phyloP scores from a whole-genome alignment of 2,888 invertebrate genomes.

The Andrena minutula region DNA sequence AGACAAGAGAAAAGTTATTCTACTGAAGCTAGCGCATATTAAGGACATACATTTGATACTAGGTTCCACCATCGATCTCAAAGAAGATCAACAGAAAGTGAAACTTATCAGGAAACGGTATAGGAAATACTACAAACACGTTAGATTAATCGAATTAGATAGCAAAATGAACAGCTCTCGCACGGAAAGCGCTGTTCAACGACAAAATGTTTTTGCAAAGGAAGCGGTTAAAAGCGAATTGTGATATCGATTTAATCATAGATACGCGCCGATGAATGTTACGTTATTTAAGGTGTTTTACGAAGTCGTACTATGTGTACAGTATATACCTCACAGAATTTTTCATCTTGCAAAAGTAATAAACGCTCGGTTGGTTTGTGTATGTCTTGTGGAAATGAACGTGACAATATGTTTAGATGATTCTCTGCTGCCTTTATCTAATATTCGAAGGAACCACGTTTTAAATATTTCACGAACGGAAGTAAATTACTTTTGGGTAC shows the following conservation, averaged over 20 bases:
- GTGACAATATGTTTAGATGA: slow-evolving; percentile 9
- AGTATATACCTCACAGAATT: slow-evolving; percentile 37
- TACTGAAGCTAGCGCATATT: slow-evolving; percentile 79
- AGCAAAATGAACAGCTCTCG: slow-evolving; percentile 55
- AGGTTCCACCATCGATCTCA: slow-evolving; percentile 75
- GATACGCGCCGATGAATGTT: slow-evolving; percentile 31
- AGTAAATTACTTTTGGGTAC: neutral
- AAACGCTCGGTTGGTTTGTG: slow-evolving; percentile 8
- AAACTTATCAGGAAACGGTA: slow-evolving; percentile 69
- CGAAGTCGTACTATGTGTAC: slow-evolving; percentile 18
- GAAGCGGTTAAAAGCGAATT: slow-evolving; percentile 74
- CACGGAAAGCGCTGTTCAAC: slow-evolving; percentile 23
- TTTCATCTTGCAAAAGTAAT: slow-evolving; percentile 36
- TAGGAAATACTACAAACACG: slow-evolving; percentile 65
- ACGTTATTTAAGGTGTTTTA: slow-evolving; percentile 33
- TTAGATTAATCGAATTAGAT: slow-evolving; percentile 57
- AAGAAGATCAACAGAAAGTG: slow-evolving; percentile 71
- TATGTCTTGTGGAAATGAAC: slow-evolving; percentile 23
- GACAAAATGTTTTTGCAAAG: slow-evolving; percentile 28
- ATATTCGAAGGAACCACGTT: neutral
- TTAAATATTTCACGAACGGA: neutral
- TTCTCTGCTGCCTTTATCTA: neutral
- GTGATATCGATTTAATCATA: slow-evolving; percentile 75
- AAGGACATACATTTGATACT: slow-evolving; percentile 80
- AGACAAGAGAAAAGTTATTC: slow-evolving; percentile 73